Percentiles rank a stretch among this genome's conserved stretches.
Conservation (phyloP, 2,113 vertebrate species). For the Bombycilla garrulus region DNA sequence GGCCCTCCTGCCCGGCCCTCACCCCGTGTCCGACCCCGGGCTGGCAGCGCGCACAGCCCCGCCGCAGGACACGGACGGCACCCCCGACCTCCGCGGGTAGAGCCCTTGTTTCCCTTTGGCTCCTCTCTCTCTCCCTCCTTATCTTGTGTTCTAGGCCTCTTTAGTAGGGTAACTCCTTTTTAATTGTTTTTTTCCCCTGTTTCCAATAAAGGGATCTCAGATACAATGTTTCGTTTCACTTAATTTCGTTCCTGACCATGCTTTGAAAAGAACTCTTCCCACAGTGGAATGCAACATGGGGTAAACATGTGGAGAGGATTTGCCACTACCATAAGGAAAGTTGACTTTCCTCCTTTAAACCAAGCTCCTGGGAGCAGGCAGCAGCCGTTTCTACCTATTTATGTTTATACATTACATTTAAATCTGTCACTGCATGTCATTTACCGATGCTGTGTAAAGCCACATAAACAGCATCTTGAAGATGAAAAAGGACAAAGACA, state of each 20-base stretch:
- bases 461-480: not conserved
- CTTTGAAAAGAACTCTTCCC: not conserved
- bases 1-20: not conserved
- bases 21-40: fast-evolving
- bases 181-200: too few relatives aligned
- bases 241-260: fast-evolving
- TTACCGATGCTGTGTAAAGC: not conserved
- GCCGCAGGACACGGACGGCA: fast-evolving
- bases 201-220: not conserved
- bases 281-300: fast-evolving
- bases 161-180: too few relatives aligned
- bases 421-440: not conserved
- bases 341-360: not conserved
- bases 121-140: too few relatives aligned
- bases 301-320: not conserved
- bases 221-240: not conserved
- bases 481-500: not conserved
- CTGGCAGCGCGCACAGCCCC: not conserved
- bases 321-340: not conserved
- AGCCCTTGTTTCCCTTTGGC: not conserved
- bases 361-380: not conserved
- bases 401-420: not conserved
- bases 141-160: too few relatives aligned
- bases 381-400: not conserved
- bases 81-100: not conserved